Base-by-base conservation (phyloP, 2,888 invertebrate genomes). In the Melanchra persicariae region DNA sequence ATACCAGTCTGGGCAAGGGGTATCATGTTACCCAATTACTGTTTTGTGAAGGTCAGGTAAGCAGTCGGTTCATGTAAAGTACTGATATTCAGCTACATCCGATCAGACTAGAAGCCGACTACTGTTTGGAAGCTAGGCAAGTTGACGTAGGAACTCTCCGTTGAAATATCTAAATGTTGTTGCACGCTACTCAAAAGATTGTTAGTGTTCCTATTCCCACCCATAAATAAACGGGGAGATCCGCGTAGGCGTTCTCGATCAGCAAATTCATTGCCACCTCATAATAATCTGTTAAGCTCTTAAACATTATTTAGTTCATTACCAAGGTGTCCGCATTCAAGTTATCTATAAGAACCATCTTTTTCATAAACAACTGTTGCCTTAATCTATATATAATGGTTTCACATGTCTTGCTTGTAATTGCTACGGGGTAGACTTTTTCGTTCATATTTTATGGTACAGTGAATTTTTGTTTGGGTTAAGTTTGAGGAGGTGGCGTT, bases 381-480 rank as follows among this genome's bases (percentile, higher is more conserved):
- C 89, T 85, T 95, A 95, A 95, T 95, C 94, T 95, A 93, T 95
- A 92, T 94, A 94, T 95, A 95, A 95, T 95, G 93, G 93, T 93
- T 94, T 95, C 94, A 94, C 94, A 94, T 95, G 93, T 94, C 92
- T 92, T 88, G 89, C 76, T 86, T 88, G 93, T 95, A 95, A 95
- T 95, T 95, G 94, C 91, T 86, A 83, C 87, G 87, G 92, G 89
- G 90, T 91, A 92, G 88, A 91, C 90, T 91, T 93, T 85, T 94
- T 93, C 91, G 91, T 90, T 90, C 91, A 93, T 93, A 93, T 95
- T 95, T 94, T 92, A 94, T 91, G 93, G 92, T 94, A 91, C 91
- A 89, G 87, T 91, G 89, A 87, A 67, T 88, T 77, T 83, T 83
- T 54, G 81, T 37, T 43, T 87, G 91, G 90, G 70, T 0, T 54